Evolutionary conservation across 2,113 vertebrate species (phyloP), one percentile per base, ranked within the genome.

Genomic region (Picathartes gymnocephalus): DNA sequence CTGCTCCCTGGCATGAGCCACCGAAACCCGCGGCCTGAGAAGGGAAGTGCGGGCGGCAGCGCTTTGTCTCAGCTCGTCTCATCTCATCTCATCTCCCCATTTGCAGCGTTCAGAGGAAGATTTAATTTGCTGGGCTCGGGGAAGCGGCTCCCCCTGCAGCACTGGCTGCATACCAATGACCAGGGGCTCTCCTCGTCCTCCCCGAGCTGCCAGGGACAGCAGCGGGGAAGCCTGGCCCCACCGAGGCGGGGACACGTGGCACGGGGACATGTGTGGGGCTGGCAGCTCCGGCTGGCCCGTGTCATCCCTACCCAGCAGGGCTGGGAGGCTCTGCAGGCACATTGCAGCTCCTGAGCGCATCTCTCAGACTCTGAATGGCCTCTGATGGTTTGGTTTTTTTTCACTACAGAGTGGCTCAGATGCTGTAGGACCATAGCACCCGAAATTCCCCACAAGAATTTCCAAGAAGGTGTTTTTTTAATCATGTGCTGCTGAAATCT

Each of bases 111-210:
- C 93, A 60, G 73, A 86, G 89, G 89, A 84, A 94, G 93, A 96
- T 97, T 96, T 93, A 82, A 97, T 96, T 95, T 95, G 90, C 95
- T 20, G 90, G 76, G 48, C 84, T 78, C 23, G 7, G 62, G 86
- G 77, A 62, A 81, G 86, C 6, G 0, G 48, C 78, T 94, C 58
- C 31, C 61, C 71, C 86, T 15, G 64, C 83, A 20, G 71, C 7
- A 1, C 7, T 40, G 82, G 48, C 93, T 81, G 95, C 91, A 92
- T 93, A 73, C 85, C 91, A 92, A 91, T 88, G 76, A 39, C 64
- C 50, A 10, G 51, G 90, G 90, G 84, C 72, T 66, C 44, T 85
- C 73, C 93, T 76, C 17, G 4, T 58, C 56, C 90, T 64, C 33
- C 2, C 2, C 35, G 27, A 7, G 47, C 74, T 80, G 62, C 68